Conservation (phyloP, 2,888 invertebrate species). For the Drosophila neotestacea region DNA sequence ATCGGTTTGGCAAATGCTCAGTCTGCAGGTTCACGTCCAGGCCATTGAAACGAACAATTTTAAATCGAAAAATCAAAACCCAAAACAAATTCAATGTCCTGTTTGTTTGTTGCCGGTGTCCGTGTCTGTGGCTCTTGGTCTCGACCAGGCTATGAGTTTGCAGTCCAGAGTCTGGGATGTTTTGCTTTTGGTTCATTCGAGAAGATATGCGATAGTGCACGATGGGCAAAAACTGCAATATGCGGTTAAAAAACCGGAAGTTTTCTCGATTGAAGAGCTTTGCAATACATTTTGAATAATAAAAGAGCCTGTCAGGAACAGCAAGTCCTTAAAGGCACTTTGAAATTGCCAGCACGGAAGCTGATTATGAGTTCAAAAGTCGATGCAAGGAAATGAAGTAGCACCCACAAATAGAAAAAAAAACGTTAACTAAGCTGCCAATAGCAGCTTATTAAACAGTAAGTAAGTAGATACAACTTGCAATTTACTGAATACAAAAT, state of each 20-base stretch:
- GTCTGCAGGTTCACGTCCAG: constrained; percentile 12
- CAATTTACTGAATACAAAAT: too few relatives aligned
- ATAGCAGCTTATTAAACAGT: not conserved
- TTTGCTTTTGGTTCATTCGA: constrained; percentile 50
- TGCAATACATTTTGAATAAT: constrained; percentile 49
- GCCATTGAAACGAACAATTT: constrained; percentile 76
- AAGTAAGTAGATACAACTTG: constrained; percentile 1
- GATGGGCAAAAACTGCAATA: constrained; percentile 66
- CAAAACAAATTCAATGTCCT: constrained; percentile 79
- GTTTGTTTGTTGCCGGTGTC: constrained; percentile 50
- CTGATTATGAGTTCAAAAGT: constrained; percentile 51
- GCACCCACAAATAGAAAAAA: constrained; percentile 14
- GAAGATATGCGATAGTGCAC: constrained; percentile 55
- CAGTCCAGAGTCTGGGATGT: constrained; percentile 1
- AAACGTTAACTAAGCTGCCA: constrained; percentile 10
- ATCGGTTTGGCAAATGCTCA: constrained; percentile 5
- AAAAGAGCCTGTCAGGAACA: constrained; percentile 38
- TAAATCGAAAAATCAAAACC: constrained; percentile 77
- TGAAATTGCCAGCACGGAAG: constrained; percentile 56
- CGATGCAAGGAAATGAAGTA: constrained; percentile 64
- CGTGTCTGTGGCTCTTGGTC: constrained; percentile 16
- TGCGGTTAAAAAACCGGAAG: constrained; percentile 72
- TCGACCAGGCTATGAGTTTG: constrained; percentile 3
- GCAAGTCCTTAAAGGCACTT: constrained; percentile 23
- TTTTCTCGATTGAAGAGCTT: constrained; percentile 60